Evolutionary conservation across 1,140 invertebrate species (phyloP), one percentile per base, ranked within the genome.

Genomic region (Papilio dardanus): DNA sequence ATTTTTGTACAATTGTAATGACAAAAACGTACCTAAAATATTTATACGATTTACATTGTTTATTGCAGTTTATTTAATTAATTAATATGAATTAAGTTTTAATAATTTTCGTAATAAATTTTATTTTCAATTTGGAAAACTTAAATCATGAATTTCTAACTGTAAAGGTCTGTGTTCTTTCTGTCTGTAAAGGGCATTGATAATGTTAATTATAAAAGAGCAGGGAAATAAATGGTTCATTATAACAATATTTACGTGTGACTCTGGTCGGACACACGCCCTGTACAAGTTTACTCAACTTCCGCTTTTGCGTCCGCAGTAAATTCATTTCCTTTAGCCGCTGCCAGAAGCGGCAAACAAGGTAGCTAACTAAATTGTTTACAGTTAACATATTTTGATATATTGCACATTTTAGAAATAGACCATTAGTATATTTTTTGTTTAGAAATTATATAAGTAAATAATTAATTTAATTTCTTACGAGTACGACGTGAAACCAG

Each of bases 291-390:
- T 50, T 28, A 71, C 42, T 42, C 24, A 46, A 71, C 68, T 71
- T 71, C 68, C 68, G 40, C 24, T 71, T 30, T 46, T 42, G 37
- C 68, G 24, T 71, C 40, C 68, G 24, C 68, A 71, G 21, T 71
- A 71, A 71, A 71, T 71, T 71, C 40, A 71, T 71, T 71, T 71
- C 68, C 68, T 71, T 28, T 50, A 50, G 35, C 19, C 40, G 6
- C 40, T 46, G 68, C 21, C 16, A 37, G 68, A n/a, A 16, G 40
- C 37, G 46, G 40, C 68, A 71, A 71, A 71, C 68, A 71, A 71
- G 68, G 37, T 71, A 71, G 40, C 42, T 71, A 71, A 62, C 54
- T 69, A 69, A 71, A 50, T n/a, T 71, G 68, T 46, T 71, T 50
- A 71, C 14, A 50, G 68, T 50, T 71, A 46, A 50, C 12, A 0